Evolutionary conservation across 1,140 invertebrate species (phyloP).

Genomic region (Ephestia elutella): DNA sequence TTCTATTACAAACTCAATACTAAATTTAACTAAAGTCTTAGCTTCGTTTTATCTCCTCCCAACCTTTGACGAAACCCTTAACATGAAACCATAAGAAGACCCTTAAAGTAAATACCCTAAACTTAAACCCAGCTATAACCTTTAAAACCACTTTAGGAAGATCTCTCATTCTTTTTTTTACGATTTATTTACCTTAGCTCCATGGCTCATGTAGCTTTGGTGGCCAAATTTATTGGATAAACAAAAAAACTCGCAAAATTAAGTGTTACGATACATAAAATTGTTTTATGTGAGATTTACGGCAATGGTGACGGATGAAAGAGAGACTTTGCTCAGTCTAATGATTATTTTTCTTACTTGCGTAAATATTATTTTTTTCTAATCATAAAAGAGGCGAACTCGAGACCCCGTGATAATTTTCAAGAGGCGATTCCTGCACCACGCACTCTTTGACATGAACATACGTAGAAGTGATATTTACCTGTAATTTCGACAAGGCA

Average conservation of each 20-base stretch:
- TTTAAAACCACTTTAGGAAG: constrained; percentile 2
- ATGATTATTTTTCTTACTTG: no score
- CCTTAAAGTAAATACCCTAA: not conserved
- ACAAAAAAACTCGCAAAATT: constrained; percentile 4
- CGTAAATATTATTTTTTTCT: no score
- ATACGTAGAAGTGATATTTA: constrained; percentile 20
- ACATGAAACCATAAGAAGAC: not conserved
- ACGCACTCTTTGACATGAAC: no score
- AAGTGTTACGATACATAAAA: constrained; percentile 9
- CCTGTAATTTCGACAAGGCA: constrained; percentile 68
- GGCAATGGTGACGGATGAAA: not conserved
- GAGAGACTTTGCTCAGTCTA: not conserved
- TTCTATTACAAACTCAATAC: no score
- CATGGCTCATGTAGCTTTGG: not conserved
- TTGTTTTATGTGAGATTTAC: constrained; percentile 8
- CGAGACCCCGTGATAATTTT: no score
- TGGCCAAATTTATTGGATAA: constrained; percentile 4
- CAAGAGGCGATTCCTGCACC: no score
- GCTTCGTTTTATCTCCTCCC: not conserved
- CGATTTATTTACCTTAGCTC: constrained; percentile 6
- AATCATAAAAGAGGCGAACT: no score
- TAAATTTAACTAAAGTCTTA: no score
- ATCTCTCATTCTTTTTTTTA: constrained; percentile 5
- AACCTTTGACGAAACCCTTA: not conserved
- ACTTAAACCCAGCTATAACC: not conserved